phyloP scores from a whole-genome alignment of 2,888 invertebrate genomes.

The Philaethria dido region DNA sequence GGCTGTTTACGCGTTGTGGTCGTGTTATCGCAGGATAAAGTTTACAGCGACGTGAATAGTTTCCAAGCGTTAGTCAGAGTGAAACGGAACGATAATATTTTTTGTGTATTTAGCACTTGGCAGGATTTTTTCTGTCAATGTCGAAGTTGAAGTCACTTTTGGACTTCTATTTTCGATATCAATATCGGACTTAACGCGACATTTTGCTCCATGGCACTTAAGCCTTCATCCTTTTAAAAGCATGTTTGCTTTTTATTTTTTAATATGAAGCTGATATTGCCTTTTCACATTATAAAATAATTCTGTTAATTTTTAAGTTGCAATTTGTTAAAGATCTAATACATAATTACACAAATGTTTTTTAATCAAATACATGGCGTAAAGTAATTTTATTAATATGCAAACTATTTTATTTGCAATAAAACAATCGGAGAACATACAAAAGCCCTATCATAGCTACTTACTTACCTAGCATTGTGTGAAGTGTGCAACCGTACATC shows the following conservation, averaged over 20 bases:
- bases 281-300: not conserved
- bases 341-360: not conserved
- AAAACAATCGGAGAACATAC: not conserved
- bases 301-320: not conserved
- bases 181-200: slow-evolving; percentile 20
- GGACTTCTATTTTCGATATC: slow-evolving; percentile 71
- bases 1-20: slow-evolving; percentile 58
- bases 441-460: slow-evolving; percentile 22
- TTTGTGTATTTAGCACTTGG: slow-evolving; percentile 78
- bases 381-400: not conserved
- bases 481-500: slow-evolving; percentile 51
- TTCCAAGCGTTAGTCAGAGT: slow-evolving; percentile 72
- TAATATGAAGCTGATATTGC: too few species aligned
- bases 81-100: slow-evolving; percentile 71
- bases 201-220: not conserved
- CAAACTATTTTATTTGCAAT: not conserved
- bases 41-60: slow-evolving; percentile 77
- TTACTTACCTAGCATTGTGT: slow-evolving; percentile 1
- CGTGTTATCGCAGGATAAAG: slow-evolving; percentile 79
- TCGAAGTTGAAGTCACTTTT: slow-evolving; percentile 61
- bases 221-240: not conserved
- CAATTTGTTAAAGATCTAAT: not conserved
- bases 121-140: slow-evolving; percentile 70
- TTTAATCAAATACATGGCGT: not conserved
- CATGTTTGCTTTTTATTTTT: not conserved